Conservation (phyloP, 2,888 invertebrate species). For the Lasius fuliginosus region DNA sequence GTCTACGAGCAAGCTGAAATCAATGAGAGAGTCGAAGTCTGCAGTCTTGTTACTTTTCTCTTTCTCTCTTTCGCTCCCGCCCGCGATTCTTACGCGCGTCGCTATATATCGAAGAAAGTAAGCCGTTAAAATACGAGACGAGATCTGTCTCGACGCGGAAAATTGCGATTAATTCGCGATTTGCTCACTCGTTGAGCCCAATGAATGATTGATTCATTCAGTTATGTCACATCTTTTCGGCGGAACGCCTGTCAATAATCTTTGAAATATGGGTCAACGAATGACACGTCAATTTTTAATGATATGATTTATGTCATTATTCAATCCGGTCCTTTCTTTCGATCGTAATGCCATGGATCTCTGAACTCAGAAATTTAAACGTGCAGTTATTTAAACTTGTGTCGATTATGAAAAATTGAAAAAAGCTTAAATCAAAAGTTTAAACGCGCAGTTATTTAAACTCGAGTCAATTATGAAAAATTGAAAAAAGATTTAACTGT, state of each 20-base stretch:
- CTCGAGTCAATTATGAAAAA: not conserved
- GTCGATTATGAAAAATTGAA: not conserved
- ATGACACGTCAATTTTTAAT: slow-evolving; percentile 58
- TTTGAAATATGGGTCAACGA: slow-evolving; percentile 59
- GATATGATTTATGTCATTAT: slow-evolving; percentile 72
- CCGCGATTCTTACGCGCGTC: not conserved
- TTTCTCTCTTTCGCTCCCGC: not conserved
- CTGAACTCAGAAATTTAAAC: slow-evolving; percentile 32
- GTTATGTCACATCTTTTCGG: not conserved
- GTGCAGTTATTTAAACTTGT: not conserved
- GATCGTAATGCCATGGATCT: slow-evolving; percentile 55
- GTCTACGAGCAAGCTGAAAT: slow-evolving; percentile 58
- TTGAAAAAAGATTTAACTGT: not conserved
- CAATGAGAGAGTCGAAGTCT: slow-evolving; percentile 46
- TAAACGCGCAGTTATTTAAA: not conserved
- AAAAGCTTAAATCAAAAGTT: not conserved
- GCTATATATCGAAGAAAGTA: not conserved
- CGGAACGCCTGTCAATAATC: slow-evolving; percentile 13
- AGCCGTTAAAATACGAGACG: not conserved
- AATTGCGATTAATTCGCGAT: slow-evolving; percentile 20
- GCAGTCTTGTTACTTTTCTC: not conserved
- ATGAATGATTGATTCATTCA: not conserved
- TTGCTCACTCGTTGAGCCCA: not conserved
- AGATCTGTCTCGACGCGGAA: not conserved
- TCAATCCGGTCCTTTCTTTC: slow-evolving; percentile 60